Conservation (phyloP, 1,140 invertebrate species). For the Mamestra configurata region DNA sequence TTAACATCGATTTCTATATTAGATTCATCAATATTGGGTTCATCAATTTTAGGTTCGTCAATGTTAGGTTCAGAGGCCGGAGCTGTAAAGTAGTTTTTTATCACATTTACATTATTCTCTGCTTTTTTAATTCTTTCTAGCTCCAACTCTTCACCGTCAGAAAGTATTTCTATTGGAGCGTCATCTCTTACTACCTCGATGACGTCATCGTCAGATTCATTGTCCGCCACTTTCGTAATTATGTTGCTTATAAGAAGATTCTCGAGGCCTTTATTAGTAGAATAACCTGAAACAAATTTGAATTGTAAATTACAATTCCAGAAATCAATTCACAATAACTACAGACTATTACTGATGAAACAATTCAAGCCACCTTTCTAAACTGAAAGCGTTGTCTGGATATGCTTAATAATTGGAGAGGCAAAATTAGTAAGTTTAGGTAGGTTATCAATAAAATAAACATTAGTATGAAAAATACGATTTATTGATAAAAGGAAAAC, state of each 20-base stretch:
- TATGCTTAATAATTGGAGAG: not conserved
- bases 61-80: conserved; percentile 23
- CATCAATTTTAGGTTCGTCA: not conserved
- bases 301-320: not conserved
- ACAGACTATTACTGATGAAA: not conserved
- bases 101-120: conserved; percentile 22
- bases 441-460: not conserved
- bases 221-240: conserved; percentile 58
- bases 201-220: conserved; percentile 82
- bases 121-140: conserved; percentile 57
- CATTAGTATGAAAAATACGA: not conserved
- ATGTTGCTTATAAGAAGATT: conserved; percentile 62
- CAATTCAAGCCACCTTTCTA: not conserved
- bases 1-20: conserved; percentile 13
- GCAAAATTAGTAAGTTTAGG: too few relatives aligned
- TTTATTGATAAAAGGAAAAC: conserved; percentile 13
- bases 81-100: conserved; percentile 58
- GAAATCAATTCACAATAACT: not conserved
- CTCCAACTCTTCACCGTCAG: conserved; percentile 80
- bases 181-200: conserved; percentile 84
- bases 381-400: not conserved
- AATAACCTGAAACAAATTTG: not conserved
- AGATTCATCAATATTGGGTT: conserved; percentile 10
- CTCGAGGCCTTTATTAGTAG: conserved; percentile 8
- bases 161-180: conserved; percentile 83